Percentiles rank a stretch among this genome's conserved stretches.
phyloP scores from a whole-genome alignment of 2,888 invertebrate species.

The Harmothoe impar region DNA sequence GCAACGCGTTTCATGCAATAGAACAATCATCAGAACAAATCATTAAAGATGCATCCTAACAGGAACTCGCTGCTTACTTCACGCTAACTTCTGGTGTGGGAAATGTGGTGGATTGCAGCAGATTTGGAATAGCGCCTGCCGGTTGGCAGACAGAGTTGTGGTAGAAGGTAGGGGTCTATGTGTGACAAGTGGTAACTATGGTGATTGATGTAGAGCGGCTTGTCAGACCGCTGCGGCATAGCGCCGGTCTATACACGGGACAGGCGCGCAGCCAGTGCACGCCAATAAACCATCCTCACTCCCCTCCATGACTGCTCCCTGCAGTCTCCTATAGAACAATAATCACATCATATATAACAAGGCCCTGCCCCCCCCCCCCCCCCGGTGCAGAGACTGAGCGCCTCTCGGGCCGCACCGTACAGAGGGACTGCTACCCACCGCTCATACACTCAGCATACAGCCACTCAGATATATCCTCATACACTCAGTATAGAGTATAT shows the following conservation, averaged over 20 bases:
- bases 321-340: no score
- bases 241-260: background rate
- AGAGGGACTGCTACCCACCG: background rate
- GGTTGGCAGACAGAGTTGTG: no score
- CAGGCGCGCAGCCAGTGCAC: conserved; percentile 23
- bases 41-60: background rate
- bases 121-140: background rate
- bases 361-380: background rate
- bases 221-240: background rate
- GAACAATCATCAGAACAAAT: conserved; percentile 10
- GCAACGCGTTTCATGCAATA: conserved; percentile 40
- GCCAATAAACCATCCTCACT: background rate
- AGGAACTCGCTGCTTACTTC: background rate
- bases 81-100: no score
- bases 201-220: background rate
- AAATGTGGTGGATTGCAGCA: background rate
- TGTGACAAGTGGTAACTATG: background rate
- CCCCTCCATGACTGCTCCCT: background rate
- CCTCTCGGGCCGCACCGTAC: no score
- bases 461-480: background rate
- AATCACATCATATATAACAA: background rate
- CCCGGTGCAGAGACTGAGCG: background rate
- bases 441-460: background rate
- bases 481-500: no score
- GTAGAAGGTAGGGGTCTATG: no score